Percentiles rank a stretch among this genome's conserved stretches.
phyloP scores from a whole-genome alignment of 2,113 vertebrate genomes.

The Entelurus aequoreus region DNA sequence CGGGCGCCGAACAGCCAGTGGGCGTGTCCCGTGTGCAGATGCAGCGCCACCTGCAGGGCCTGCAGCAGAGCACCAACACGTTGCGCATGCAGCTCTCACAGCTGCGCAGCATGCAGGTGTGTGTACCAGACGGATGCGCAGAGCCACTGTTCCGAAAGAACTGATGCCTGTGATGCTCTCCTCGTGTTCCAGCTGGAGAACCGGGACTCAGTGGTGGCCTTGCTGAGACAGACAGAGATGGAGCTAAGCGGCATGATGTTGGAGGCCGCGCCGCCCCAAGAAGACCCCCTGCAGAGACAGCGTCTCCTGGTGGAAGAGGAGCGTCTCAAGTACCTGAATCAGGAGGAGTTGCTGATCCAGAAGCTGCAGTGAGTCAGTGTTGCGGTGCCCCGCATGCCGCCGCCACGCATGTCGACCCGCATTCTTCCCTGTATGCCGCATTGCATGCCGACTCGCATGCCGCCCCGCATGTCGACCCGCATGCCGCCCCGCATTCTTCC shows the following conservation, averaged over 20 bases:
- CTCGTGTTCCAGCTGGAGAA: conserved; percentile 81
- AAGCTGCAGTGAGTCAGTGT: conserved; percentile 86
- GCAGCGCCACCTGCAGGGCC: conserved; percentile 89
- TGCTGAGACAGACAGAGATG: conserved; percentile 89
- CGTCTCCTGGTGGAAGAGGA: conserved; percentile 96
- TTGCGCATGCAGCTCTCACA: conserved; percentile 91
- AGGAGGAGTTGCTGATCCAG: conserved; percentile 94
- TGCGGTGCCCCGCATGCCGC: not conserved
- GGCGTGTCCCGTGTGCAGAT: conserved; percentile 85
- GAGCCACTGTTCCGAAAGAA: too few species aligned
- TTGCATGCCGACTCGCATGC: too few species aligned
- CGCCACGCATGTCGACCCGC: not conserved
- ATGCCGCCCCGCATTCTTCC: too few species aligned
- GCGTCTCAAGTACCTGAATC: conserved; percentile 91
- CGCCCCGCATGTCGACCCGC: too few species aligned
- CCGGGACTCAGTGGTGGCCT: conserved; percentile 83
- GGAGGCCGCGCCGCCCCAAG: conserved; percentile 86
- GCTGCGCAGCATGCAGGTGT: conserved; percentile 88
- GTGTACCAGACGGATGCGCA: not conserved
- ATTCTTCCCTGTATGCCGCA: too few species aligned
- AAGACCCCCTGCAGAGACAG: conserved; percentile 95
- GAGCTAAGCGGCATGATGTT: conserved; percentile 90
- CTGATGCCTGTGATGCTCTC: too few species aligned
- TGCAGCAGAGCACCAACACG: conserved; percentile 88
- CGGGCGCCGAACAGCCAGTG: conserved; percentile 75